Conservation (phyloP, 2,888 invertebrate species). For the Andrena fulva region DNA sequence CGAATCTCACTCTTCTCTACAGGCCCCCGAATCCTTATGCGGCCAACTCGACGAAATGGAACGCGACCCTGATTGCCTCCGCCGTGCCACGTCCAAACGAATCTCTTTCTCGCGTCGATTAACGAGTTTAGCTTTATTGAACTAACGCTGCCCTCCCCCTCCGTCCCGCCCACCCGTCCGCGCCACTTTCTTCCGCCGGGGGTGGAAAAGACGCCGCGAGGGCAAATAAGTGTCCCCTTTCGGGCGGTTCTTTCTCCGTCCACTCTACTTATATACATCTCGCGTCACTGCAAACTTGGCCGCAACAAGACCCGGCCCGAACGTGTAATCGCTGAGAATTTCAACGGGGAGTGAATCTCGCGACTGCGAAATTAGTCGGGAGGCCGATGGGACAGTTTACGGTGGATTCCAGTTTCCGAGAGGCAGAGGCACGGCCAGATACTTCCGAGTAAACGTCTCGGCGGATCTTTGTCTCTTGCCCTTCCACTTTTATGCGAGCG, state of each 20-base stretch:
- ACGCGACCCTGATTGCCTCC: slow-evolving; percentile 60
- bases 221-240: neutral
- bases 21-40: slow-evolving; percentile 43
- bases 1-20: slow-evolving; percentile 28
- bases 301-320: neutral
- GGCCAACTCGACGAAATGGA: slow-evolving; percentile 55
- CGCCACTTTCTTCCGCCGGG: neutral
- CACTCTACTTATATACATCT: neutral
- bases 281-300: neutral
- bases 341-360: too few species aligned
- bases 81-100: slow-evolving; percentile 50
- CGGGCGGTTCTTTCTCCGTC: neutral
- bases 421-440: too few species aligned
- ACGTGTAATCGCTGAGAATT: neutral
- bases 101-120: slow-evolving; percentile 52
- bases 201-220: slow-evolving; percentile 2
- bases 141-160: slow-evolving; percentile 24
- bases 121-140: slow-evolving; percentile 49
- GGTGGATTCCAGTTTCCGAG: too few species aligned
- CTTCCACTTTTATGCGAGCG: neutral
- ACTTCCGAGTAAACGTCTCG: neutral
- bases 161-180: neutral
- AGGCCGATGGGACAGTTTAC: too few species aligned
- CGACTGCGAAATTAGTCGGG: too few species aligned
- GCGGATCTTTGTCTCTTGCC: neutral